A percentile compares a stretch with the other conserved stretches of the same genome.
Conservation (phyloP, 2,888 invertebrate genomes). For the Andrena trimmerana region DNA sequence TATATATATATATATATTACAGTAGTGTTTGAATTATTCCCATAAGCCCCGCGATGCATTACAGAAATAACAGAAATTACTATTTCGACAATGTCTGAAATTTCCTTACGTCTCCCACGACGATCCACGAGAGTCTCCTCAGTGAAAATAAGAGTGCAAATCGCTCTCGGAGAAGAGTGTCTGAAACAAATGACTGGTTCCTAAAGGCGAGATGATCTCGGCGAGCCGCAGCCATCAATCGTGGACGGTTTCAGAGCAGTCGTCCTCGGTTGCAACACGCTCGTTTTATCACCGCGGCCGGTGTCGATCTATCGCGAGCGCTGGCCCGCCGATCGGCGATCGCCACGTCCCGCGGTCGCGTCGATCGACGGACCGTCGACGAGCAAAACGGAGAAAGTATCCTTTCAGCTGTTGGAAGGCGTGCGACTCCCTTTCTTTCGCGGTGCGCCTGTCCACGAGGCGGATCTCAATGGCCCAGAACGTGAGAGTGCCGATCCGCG, state of each 20-base stretch:
- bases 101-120: no score
- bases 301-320: slow-evolving; percentile 24
- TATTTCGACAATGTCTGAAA: no score
- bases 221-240: slow-evolving; percentile 5
- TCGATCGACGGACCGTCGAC: slow-evolving; percentile 33
- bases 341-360: slow-evolving; percentile 6
- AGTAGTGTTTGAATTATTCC: no score
- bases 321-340: slow-evolving; percentile 6
- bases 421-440: slow-evolving; percentile 55
- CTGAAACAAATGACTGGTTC: slow-evolving; percentile 17
- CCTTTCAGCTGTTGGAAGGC: slow-evolving; percentile 27
- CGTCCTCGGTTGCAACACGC: slow-evolving; percentile 7
- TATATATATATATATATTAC: no score
- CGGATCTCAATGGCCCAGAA: slow-evolving; percentile 57
- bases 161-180: slow-evolving; percentile 3
- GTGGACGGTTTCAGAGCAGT: slow-evolving; percentile 6
- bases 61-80: no score
- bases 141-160: neutral
- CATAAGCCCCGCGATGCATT: no score
- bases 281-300: slow-evolving; percentile 11
- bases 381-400: slow-evolving; percentile 60
- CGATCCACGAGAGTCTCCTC: neutral
- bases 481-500: slow-evolving; percentile 46
- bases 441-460: slow-evolving; percentile 35
- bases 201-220: slow-evolving; percentile 18